These are phyloP conservation scores for Alligator sinensis DNA, from an alignment of 2,113 vertebrate species.

Conservation along the genomic window DNA sequence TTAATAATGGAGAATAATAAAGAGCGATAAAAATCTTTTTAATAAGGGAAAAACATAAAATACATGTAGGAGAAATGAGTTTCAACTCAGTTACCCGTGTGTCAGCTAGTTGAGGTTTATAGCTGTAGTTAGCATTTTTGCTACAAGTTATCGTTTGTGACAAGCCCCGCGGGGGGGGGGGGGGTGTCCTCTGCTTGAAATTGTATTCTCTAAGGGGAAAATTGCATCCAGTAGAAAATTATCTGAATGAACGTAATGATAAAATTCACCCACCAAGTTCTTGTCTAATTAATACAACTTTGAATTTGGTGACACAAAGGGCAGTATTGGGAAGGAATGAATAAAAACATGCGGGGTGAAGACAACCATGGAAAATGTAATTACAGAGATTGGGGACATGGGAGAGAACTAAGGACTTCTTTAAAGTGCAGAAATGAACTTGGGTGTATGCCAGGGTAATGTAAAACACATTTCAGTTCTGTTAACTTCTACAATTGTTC, in stretches of 20 bases:
- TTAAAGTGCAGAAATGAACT: not conserved
- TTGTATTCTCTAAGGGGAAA: not conserved
- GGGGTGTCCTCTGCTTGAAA: not conserved
- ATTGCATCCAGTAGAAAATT: not conserved
- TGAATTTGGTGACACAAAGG: not conserved
- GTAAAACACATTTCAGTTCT: not conserved
- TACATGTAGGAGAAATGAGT: not conserved
- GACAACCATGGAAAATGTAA: not conserved
- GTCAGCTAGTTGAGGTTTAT: not conserved
- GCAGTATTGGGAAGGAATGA: not conserved
- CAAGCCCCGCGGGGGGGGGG: not conserved
- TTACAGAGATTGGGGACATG: not conserved
- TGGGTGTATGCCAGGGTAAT: conserved; percentile 17
- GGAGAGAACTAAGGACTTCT: not conserved
- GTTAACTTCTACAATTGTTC: not conserved
- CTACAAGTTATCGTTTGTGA: too few species aligned
- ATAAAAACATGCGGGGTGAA: not conserved
- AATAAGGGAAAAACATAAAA: not conserved
- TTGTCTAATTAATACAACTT: not conserved
- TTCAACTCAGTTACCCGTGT: not conserved
- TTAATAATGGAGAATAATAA: not conserved
- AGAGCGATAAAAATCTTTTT: not conserved
- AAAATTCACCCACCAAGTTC: not conserved
- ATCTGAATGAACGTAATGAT: not conserved
- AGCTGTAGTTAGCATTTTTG: not conserved